A percentile compares a stretch with the other conserved stretches of the same genome.
These are phyloP conservation scores for Perca fluviatilis DNA, from an alignment of 2,113 vertebrate genomes.

Conservation along the genomic window DNA sequence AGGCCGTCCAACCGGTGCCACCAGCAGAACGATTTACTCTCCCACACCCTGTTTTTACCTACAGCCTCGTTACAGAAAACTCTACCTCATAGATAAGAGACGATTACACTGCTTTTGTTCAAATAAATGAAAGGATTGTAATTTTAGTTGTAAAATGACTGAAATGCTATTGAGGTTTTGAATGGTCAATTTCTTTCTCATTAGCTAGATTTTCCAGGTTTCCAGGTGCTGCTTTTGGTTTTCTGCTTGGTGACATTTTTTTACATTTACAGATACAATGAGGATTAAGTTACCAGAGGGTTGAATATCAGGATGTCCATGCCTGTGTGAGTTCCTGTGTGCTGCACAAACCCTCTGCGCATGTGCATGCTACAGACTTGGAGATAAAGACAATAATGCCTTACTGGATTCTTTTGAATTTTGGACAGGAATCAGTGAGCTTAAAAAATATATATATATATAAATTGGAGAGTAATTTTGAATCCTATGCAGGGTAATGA, in stretches of 20 bases:
- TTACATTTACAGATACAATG: constrained; percentile 45
- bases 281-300: constrained; percentile 45
- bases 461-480: neutral
- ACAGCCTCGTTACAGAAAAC: neutral
- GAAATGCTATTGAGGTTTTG: neutral
- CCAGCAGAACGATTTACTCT: constrained; percentile 49
- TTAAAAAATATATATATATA: too few relatives aligned
- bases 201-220: neutral
- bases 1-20: constrained; percentile 60
- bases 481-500: neutral
- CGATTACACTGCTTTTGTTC: neutral
- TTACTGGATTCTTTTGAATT: neutral
- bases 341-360: neutral
- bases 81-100: neutral
- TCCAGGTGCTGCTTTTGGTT: neutral
- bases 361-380: neutral
- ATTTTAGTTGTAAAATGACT: neutral
- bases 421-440: too few relatives aligned
- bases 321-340: constrained; percentile 3
- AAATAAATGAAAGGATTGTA: neutral
- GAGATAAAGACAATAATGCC: neutral
- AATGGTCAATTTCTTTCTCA: neutral
- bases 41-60: constrained; percentile 29
- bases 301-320: neutral
- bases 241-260: constrained; percentile 17